Percentiles rank a stretch among this genome's conserved stretches.
phyloP scores from a whole-genome alignment of 2,797 vertebrate species.

The Helicolenus hilgendorfi region DNA sequence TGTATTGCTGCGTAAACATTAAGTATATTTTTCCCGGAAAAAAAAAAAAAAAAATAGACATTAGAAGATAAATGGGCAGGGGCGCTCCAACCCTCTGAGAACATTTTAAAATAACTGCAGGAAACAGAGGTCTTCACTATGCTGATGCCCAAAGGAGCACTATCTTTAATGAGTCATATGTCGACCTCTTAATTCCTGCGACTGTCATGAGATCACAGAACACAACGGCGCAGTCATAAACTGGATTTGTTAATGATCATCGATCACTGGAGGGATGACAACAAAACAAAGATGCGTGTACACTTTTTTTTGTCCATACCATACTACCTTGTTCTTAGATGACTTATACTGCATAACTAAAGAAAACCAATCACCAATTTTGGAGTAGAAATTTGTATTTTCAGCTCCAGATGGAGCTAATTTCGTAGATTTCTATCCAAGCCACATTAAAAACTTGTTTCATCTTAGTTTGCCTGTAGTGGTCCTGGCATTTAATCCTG shows the following conservation, averaged over 20 bases:
- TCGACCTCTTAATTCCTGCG: conserved; percentile 1
- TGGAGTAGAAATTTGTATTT: not conserved
- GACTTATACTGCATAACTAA: not conserved
- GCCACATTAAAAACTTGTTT: conserved; percentile 6
- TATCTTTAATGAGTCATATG: conserved; percentile 48
- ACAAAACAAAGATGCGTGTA: conserved; percentile 1
- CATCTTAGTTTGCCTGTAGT: conserved; percentile 30
- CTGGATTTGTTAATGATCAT: not conserved
- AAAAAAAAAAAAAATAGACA: not conserved
- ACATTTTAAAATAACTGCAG: not conserved
- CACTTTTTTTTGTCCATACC: not conserved
- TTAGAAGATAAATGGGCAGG: not conserved
- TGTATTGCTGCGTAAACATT: not conserved
- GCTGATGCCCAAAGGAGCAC: conserved; percentile 27
- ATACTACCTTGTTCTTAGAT: not conserved
- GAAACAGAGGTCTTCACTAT: conserved; percentile 20
- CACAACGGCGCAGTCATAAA: conserved; percentile 29
- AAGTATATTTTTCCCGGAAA: not conserved
- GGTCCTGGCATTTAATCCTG: conserved; percentile 7
- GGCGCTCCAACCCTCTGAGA: not conserved
- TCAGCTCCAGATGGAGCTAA: not conserved
- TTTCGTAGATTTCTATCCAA: conserved; percentile 1
- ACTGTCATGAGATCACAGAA: conserved; percentile 47
- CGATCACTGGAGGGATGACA: not conserved
- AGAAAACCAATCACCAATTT: not conserved